These are phyloP conservation scores for Melanerpes formicivorus DNA, from an alignment of 2,113 vertebrate genomes.

Conservation along the genomic window DNA sequence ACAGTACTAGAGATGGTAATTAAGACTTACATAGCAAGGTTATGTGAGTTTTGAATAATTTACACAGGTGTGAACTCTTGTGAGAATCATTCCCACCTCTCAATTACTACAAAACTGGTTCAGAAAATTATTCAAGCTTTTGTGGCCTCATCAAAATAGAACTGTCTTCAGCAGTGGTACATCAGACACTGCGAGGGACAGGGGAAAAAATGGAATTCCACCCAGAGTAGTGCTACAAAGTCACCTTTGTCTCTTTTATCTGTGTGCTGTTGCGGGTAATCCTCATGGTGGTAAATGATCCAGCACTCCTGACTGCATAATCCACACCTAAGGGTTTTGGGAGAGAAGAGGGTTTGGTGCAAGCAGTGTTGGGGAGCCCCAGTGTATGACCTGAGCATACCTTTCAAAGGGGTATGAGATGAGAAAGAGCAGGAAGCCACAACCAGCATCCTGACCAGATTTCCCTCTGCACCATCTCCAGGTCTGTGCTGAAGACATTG, in stretches of 20 bases:
- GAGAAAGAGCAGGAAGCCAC: background rate
- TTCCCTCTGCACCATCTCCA: background rate
- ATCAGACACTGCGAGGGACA: background rate
- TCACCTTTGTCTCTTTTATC: constrained; percentile 30
- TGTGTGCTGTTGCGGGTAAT: background rate
- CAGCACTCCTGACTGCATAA: background rate
- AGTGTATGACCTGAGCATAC: background rate
- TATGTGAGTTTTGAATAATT: constrained; percentile 24
- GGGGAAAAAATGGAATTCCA: background rate
- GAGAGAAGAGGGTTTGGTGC: accelerated
- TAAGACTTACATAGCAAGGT: constrained; percentile 12
- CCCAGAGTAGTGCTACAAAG: background rate
- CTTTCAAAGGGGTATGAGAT: background rate
- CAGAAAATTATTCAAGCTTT: constrained; percentile 31
- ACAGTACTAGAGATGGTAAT: background rate
- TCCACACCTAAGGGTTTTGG: accelerated
- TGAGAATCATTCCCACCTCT: background rate
- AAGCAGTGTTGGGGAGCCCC: accelerated
- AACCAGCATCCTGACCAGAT: accelerated
- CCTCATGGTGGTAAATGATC: accelerated
- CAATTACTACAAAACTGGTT: constrained; percentile 22
- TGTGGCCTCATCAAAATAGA: constrained; percentile 29
- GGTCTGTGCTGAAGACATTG: background rate
- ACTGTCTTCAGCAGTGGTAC: background rate
- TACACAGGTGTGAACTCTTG: background rate